phyloP scores from a whole-genome alignment of 2,797 vertebrate species.

The Malurus leucopterus region DNA sequence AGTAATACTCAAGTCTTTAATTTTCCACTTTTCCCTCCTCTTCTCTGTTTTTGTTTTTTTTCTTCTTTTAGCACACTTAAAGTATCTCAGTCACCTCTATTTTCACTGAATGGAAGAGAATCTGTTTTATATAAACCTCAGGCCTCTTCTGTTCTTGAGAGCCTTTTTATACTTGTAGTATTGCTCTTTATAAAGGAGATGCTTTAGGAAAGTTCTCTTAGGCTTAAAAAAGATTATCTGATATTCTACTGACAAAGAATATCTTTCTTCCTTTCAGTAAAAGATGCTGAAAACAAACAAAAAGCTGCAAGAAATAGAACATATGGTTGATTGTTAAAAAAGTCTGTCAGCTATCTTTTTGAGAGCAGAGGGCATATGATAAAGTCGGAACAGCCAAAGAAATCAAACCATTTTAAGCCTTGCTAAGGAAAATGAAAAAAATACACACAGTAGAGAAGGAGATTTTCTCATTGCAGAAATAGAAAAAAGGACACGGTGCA shows the following conservation, averaged over 20 bases:
- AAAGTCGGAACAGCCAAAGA: constrained; percentile 1
- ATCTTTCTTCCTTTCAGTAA: neutral
- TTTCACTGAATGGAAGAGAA: neutral
- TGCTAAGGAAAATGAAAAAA: neutral
- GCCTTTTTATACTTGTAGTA: neutral
- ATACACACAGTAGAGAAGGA: neutral
- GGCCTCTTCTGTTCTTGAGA: neutral
- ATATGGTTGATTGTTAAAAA: neutral
- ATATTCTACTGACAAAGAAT: constrained; percentile 1
- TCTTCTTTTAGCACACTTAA: neutral
- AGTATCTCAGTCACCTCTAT: neutral
- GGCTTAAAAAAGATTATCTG: constrained; percentile 16
- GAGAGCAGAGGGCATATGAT: neutral
- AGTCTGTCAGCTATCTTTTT: neutral
- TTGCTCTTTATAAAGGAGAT: neutral
- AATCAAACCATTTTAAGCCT: neutral
- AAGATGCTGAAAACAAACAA: constrained; percentile 14
- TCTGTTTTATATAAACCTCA: neutral
- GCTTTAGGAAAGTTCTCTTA: neutral
- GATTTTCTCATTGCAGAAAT: neutral
- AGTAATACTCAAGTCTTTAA: neutral
- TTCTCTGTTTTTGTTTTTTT: neutral
- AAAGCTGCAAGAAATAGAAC: neutral
- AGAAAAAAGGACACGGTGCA: neutral
- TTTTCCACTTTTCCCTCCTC: neutral